Percentiles rank a stretch among this genome's conserved stretches.
phyloP scores from a whole-genome alignment of 2,113 vertebrate genomes.

The Zingel zingel region DNA sequence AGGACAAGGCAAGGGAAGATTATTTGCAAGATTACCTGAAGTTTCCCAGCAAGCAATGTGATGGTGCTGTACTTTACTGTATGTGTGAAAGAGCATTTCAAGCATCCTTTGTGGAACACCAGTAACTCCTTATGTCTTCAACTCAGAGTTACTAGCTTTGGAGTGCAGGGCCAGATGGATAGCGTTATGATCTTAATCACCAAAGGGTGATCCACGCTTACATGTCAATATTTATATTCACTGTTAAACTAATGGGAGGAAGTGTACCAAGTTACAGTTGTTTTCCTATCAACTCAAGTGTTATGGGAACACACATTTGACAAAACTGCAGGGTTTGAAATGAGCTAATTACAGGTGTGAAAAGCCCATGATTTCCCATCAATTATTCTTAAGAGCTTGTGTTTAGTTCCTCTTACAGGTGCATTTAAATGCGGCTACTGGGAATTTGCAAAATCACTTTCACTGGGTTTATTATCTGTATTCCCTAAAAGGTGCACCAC shows the following conservation, averaged over 20 bases:
- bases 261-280: neutral
- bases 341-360: neutral
- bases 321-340: neutral
- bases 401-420: constrained; percentile 16
- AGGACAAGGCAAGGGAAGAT: neutral
- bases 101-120: neutral
- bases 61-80: neutral
- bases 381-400: constrained; percentile 16
- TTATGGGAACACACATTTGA: neutral
- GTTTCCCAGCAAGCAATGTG: neutral
- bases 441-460: constrained; percentile 38
- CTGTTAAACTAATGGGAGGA: neutral
- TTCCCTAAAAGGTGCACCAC: constrained; percentile 39
- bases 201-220: neutral
- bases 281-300: neutral
- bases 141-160: neutral
- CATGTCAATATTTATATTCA: neutral
- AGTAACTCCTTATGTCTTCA: neutral
- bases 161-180: constrained; percentile 1
- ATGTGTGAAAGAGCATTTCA: neutral
- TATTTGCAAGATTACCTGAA: neutral
- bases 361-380: neutral
- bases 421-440: constrained; percentile 26
- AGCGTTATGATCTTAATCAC: neutral
- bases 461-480: constrained; percentile 2